Evolutionary conservation across 1,140 invertebrate species (phyloP).

Genomic region (Ruditapes philippinarum): DNA sequence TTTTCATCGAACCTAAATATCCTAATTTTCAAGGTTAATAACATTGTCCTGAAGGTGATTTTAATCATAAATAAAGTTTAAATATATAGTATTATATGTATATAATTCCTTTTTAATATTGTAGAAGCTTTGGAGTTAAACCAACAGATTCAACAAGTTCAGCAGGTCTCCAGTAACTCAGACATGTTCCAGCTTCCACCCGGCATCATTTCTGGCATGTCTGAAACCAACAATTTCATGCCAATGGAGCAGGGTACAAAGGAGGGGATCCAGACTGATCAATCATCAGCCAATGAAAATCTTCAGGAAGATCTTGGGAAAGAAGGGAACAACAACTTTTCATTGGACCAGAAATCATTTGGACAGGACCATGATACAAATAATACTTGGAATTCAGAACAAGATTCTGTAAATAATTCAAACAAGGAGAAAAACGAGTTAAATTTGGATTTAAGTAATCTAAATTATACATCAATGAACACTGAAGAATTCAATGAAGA

Average conservation of each 20-base stretch:
- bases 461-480: slow-evolving; percentile 19
- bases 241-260: not conserved
- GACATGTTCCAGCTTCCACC: slow-evolving; percentile 57
- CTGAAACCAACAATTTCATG: not conserved
- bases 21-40: too few species aligned
- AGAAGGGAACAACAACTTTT: not conserved
- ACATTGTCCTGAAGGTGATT: too few species aligned
- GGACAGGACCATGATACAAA: slow-evolving; percentile 20
- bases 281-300: not conserved
- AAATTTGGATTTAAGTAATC: not conserved
- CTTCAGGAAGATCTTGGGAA: not conserved
- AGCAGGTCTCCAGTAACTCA: not conserved
- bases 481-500: slow-evolving; percentile 24
- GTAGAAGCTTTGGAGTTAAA: slow-evolving; percentile 62
- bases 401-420: not conserved
- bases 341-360: slow-evolving; percentile 18
- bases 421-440: not conserved
- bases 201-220: slow-evolving; percentile 44
- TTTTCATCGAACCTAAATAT: too few species aligned
- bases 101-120: slow-evolving; percentile 21
- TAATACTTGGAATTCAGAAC: slow-evolving; percentile 16
- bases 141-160: slow-evolving; percentile 47
- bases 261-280: not conserved
- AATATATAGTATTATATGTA: too few species aligned
- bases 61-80: too few species aligned